A percentile compares a stretch with the other conserved stretches of the same genome.
Evolutionary conservation across 1,140 invertebrate species (phyloP).

Genomic region (Marisa cornuarietis): DNA sequence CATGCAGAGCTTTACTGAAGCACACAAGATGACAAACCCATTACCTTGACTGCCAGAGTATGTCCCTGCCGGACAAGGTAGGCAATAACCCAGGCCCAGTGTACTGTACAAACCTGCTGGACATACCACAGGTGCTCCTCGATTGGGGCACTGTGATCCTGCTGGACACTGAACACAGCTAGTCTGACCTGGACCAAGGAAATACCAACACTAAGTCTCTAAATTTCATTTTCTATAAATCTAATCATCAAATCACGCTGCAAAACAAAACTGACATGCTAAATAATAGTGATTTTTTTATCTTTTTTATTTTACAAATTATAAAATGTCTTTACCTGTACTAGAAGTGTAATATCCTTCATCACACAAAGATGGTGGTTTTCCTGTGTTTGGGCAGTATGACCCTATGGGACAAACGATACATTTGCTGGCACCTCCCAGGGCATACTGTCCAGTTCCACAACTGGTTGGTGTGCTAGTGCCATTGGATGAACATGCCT

Average conservation of each 20-base stretch:
- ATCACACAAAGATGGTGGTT: slow-evolving; percentile 36
- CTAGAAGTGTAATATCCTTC: slow-evolving; percentile 46
- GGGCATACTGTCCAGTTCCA: slow-evolving; percentile 47
- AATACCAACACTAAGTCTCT: background rate
- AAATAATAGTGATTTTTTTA: background rate
- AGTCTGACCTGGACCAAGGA: slow-evolving; percentile 40
- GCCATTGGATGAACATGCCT: slow-evolving; percentile 37
- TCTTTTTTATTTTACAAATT: background rate
- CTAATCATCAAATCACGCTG: background rate
- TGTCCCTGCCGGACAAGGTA: slow-evolving; percentile 30
- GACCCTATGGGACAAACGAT: slow-evolving; percentile 52
- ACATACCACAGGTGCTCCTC: slow-evolving; percentile 34
- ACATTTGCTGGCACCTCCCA: slow-evolving; percentile 39
- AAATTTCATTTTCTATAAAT: no score
- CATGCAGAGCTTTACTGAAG: no score
- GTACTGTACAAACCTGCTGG: slow-evolving; percentile 42
- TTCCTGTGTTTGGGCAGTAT: slow-evolving; percentile 34
- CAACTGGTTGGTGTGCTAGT: slow-evolving; percentile 45
- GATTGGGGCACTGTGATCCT: slow-evolving; percentile 47
- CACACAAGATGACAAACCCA: background rate
- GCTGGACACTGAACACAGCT: slow-evolving; percentile 49
- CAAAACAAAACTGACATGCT: background rate
- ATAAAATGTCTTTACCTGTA: slow-evolving; percentile 33
- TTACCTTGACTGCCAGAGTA: slow-evolving; percentile 34
- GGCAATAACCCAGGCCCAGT: slow-evolving; percentile 34